Conservation (phyloP, 2,113 vertebrate genomes). For the Lophotis ruficrista region DNA sequence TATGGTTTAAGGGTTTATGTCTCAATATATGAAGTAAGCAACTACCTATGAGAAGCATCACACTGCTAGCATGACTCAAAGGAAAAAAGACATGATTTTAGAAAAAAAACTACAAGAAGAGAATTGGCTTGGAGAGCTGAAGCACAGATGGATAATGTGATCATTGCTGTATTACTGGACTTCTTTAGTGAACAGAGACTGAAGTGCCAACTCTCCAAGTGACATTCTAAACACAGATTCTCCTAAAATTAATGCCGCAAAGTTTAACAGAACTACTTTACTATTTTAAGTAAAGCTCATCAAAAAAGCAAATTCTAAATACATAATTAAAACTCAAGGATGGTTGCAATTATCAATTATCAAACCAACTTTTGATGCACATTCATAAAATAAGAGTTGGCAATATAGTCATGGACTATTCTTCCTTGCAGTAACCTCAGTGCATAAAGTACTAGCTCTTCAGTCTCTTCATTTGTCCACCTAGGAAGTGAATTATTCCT, state of each 20-base stretch:
- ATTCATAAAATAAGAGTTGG: not conserved
- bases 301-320: not conserved
- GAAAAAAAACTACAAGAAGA: not conserved
- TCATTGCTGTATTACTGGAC: not conserved
- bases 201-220: not conserved
- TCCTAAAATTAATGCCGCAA: not conserved
- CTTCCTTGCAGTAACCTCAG: not conserved
- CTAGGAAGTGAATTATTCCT: not conserved
- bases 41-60: not conserved
- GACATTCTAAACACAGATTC: not conserved
- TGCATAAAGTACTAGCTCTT: not conserved
- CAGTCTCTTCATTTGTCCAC: not conserved
- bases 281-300: not conserved
- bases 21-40: not conserved
- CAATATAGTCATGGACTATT: not conserved
- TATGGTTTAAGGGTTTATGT: not conserved
- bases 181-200: not conserved
- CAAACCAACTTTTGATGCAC: not conserved
- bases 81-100: not conserved
- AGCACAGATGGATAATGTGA: not conserved
- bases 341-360: not conserved
- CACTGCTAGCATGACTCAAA: accelerated
- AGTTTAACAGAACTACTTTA: not conserved
- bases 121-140: not conserved
- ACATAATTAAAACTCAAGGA: not conserved